These are phyloP conservation scores for Leucophenga montana DNA, from an alignment of 2,888 invertebrate species.

Conservation along the genomic window DNA sequence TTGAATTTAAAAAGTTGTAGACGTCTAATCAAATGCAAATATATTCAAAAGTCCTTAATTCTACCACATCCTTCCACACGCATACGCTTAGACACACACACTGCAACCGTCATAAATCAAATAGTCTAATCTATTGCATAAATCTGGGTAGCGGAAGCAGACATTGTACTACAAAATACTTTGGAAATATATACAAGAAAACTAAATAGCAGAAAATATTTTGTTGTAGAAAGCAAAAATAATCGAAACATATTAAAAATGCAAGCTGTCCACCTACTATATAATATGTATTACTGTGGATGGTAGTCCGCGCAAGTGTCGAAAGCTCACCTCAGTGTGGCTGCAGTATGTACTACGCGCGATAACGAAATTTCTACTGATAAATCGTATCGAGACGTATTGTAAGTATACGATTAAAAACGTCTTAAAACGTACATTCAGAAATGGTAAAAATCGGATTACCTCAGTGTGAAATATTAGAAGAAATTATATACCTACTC, in stretches of 20 bases:
- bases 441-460: no score
- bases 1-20: no score
- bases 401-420: no score
- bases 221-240: conserved; percentile 5
- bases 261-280: conserved; percentile 48
- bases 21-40: conserved; percentile 42
- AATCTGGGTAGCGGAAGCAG: conserved; percentile 40
- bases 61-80: conserved; percentile 31
- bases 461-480: no score
- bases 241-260: conserved; percentile 46
- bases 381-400: no score
- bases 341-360: no score
- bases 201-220: not conserved
- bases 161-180: conserved; percentile 23
- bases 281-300: no score
- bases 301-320: no score
- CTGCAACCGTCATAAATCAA: conserved; percentile 56
- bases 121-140: conserved; percentile 53
- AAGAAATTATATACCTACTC: no score
- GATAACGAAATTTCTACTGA: no score
- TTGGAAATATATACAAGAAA: not conserved
- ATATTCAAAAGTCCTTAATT: conserved; percentile 29
- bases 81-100: conserved; percentile 14
- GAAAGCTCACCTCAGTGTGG: no score
- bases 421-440: no score